Percentiles rank a stretch among this genome's conserved stretches.
Evolutionary conservation across 1,140 invertebrate species (phyloP).

Genomic region (Maniola jurtina): DNA sequence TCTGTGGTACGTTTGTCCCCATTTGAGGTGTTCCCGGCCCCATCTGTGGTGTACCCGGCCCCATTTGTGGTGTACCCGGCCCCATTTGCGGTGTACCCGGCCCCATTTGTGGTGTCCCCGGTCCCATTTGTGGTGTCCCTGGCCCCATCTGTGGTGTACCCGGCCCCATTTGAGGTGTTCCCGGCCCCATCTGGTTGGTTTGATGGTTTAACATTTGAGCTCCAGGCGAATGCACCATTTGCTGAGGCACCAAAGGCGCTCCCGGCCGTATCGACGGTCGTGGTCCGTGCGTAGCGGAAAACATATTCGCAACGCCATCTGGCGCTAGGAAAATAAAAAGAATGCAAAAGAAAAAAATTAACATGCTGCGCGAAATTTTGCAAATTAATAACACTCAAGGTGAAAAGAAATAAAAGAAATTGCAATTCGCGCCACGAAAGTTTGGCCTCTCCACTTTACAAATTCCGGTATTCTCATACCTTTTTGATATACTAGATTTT

Average conservation of each 20-base stretch:
- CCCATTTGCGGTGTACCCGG: conserved; percentile 68
- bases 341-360: conserved; percentile 68
- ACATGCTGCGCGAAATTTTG: conserved; percentile 42
- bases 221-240: conserved; percentile 56
- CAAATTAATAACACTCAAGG: conserved; percentile 50
- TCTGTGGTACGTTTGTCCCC: conserved; percentile 58
- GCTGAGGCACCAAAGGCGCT: conserved; percentile 42
- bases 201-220: conserved; percentile 55
- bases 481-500: too few species aligned
- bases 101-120: conserved; percentile 55
- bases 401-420: conserved; percentile 33
- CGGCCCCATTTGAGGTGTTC: conserved; percentile 54
- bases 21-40: conserved; percentile 61
- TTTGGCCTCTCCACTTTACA: too few species aligned
- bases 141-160: conserved; percentile 58
- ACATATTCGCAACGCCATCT: conserved; percentile 72
- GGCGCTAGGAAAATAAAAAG: conserved; percentile 60
- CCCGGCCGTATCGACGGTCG: conserved; percentile 55
- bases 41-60: conserved; percentile 36
- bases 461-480: too few species aligned
- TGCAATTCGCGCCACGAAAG: too few species aligned
- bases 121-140: conserved; percentile 55
- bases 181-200: conserved; percentile 29
- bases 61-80: conserved; percentile 62
- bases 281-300: conserved; percentile 64